These are phyloP conservation scores for Drosophila pruinosa DNA, from an alignment of 1,140 invertebrate species.

Conservation along the genomic window DNA sequence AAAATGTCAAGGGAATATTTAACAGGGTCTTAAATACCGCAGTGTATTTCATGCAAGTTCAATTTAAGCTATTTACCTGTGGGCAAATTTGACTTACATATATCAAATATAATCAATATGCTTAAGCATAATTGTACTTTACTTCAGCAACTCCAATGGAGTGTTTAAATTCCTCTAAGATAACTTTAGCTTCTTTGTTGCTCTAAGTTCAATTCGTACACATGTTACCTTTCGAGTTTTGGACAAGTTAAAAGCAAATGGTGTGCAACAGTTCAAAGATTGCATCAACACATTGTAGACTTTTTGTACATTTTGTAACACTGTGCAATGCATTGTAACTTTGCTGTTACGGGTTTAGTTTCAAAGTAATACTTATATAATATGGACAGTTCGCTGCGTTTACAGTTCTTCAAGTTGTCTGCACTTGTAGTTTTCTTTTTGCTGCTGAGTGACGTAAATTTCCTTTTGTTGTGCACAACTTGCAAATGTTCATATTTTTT, in stretches of 20 bases:
- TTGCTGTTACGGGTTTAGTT: conserved; percentile 29
- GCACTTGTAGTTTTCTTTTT: background rate
- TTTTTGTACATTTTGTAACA: background rate
- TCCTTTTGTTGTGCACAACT: conserved; percentile 1
- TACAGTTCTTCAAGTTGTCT: conserved; percentile 45
- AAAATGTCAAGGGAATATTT: conserved; percentile 14
- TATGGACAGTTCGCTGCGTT: conserved; percentile 56
- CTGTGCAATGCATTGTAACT: conserved; percentile 37
- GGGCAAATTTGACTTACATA: background rate
- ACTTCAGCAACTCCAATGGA: background rate
- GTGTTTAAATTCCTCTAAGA: background rate
- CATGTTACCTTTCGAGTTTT: too few relatives aligned
- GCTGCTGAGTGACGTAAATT: background rate
- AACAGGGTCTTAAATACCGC: conserved; percentile 10
- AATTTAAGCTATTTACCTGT: background rate
- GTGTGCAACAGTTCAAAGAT: too few relatives aligned
- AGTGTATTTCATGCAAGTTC: background rate
- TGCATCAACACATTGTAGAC: background rate
- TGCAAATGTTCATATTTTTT: conserved; percentile 46
- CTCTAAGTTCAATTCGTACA: too few relatives aligned
- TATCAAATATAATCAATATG: background rate
- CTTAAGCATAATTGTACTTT: background rate
- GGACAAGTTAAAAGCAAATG: too few relatives aligned
- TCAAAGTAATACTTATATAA: conserved; percentile 44
- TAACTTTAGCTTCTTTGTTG: background rate